Evolutionary conservation across 2,113 vertebrate species (phyloP), one percentile per base, ranked within the genome.

Genomic region (Aegotheles bennettii): DNA sequence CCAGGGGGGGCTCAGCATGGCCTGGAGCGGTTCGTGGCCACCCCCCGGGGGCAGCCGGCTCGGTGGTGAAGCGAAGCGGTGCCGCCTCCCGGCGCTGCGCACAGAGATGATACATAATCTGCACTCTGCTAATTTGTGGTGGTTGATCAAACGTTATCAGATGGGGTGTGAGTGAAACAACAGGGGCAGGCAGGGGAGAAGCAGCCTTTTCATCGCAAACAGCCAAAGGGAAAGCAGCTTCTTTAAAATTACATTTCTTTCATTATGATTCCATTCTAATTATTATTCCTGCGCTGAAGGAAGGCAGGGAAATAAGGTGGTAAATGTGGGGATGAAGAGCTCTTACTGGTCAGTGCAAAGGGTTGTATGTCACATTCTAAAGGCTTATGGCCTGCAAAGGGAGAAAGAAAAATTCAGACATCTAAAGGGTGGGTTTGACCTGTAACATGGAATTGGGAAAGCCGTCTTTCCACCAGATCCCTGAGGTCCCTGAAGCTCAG

Each of bases 301-400:
- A 51, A 68, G 23, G 57, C 31, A 38, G 70, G 64, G 13, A 33
- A 90, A 28, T 20, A 18, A 57, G 28, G 17, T 17, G 43, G 14
- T 31, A 21, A 54, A 19, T 5, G 14, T 7, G 26, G 33, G 23
- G 51, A 21, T n/a, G 10, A 61, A 25, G 4, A 70, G 28, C 6
- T 53, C 18, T 61, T 33, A 35, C 35, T 31, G 36, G 9, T 36
- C 64, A 59, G 45, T 4, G 3, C 31, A 23, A 42, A 70, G 60
- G 4, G 17, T 14, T 1, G 0, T 3, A 0, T 29, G 5, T 19
- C 3, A 1, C 31, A 63, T 84, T 59, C 40, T 50, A 35, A 63
- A 65, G n/a, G 26, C 8, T 36, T 31, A 6, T 5, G 19, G 14
- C 28, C 42, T 45, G 23, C n/a, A 75, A 64, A 93, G n/a, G 12